These are phyloP conservation scores for Gastrophysa polygoni DNA, from an alignment of 2,888 invertebrate genomes.

Conservation along the genomic window DNA sequence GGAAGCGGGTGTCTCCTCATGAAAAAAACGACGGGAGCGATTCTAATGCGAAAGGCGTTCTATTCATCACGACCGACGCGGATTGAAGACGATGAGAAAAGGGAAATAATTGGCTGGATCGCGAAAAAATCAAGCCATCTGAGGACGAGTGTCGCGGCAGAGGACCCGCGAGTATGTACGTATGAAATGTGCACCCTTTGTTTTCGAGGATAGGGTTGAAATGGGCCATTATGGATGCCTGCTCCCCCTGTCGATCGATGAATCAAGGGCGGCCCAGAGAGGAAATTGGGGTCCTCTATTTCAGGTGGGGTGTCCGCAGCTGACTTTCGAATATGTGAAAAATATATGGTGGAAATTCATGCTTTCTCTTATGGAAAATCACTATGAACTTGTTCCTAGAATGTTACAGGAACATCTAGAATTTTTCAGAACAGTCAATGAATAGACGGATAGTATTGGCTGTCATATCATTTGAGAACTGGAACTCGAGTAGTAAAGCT, in stretches of 20 bases:
- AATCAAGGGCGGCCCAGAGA: not conserved
- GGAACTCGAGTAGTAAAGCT: no score
- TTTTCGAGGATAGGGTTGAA: constrained; percentile 43
- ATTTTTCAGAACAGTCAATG: no score
- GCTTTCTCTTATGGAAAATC: no score
- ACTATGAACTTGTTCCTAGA: no score
- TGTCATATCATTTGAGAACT: no score
- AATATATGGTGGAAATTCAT: no score
- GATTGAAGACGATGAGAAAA: constrained; percentile 1
- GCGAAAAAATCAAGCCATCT: constrained; percentile 24
- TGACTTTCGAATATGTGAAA: no score
- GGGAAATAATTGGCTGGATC: constrained; percentile 35
- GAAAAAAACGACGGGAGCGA: not conserved
- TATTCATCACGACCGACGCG: not conserved
- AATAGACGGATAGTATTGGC: no score
- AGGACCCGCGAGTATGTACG: constrained; percentile 29
- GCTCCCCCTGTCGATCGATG: constrained; percentile 47
- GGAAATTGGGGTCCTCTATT: no score
- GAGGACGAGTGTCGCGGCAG: constrained; percentile 13
- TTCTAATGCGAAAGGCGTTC: constrained; percentile 3
- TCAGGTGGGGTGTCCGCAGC: no score
- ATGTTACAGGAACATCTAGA: no score
- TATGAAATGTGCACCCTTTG: constrained; percentile 38
- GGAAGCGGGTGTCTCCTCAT: not conserved
- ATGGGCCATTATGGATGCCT: constrained; percentile 43